Evolutionary conservation across 2,113 vertebrate species (phyloP), one percentile per base, ranked within the genome.

Genomic region (Colius striatus): DNA sequence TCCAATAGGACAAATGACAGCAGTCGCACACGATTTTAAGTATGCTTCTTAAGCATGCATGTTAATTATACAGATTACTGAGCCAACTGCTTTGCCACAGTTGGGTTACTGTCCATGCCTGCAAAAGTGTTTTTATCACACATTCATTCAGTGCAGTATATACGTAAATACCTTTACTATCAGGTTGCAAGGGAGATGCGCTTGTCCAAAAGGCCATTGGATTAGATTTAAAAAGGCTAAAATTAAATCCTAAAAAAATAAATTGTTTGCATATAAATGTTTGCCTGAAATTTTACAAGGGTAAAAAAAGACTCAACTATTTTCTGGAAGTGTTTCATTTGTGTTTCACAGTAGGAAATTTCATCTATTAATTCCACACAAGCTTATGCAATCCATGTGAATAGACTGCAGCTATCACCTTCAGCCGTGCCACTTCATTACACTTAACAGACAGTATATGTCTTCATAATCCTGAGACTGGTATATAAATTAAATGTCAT

Each of bases 171-270:
- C 99, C 99, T 99, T 98, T 95, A 96, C 98, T 97, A 96, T 98
- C 98, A 98, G 98, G 98, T 96, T 98, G 98, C 98, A 98, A 98
- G 97, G 98, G 97, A 97, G 99, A 97, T 94, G 98, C 96, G 97
- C 98, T 98, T 98, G 98, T 99, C 99, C 99, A 99, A 99, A 99
- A 99, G 95, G 99, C 99, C 99, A 99, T 98, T 97, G 99, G 99
- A 97, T 99, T 99, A 99, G 99, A 99, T 99, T 99, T 99, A 99
- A 99, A 99, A 98, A 99, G 99, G 97, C 98, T 99, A 99, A 99
- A 99, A 98, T 99, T 99, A 99, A 99, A 98, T 95, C 99, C 99
- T 99, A 98, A 97, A 99, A 93, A 99, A 98, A 99, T 97, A 98
- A 98, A 98, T 95, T 92, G 73, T 90, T 96, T 88, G 61, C 32